phyloP scores from a whole-genome alignment of 2,113 vertebrate genomes.

The Ginglymostoma cirratum region DNA sequence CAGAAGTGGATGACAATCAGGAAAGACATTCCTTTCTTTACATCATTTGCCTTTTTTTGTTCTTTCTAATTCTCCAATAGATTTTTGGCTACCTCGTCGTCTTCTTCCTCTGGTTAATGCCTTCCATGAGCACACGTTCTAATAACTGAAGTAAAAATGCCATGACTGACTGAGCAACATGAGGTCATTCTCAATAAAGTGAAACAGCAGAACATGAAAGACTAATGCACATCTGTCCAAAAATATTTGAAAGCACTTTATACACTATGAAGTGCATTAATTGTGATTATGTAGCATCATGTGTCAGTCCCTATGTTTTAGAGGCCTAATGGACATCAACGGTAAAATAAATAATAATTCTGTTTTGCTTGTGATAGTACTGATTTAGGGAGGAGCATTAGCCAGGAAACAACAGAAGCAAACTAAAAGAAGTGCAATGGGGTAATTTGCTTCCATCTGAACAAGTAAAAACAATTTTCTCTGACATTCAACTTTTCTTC shows the following conservation, averaged over 20 bases:
- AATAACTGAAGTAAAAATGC: neutral
- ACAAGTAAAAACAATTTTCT: neutral
- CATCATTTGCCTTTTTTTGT: neutral
- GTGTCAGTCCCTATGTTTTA: neutral
- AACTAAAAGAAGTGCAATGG: neutral
- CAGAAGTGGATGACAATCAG: neutral
- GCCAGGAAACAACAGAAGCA: neutral
- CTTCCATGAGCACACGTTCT: neutral
- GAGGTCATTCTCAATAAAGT: neutral
- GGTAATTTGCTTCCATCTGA: neutral
- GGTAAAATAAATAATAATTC: neutral
- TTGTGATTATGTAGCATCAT: neutral
- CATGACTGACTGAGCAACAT: neutral
- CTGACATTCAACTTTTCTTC: neutral
- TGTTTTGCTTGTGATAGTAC: neutral
- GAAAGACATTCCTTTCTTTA: slow-evolving; percentile 7
- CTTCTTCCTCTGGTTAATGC: neutral
- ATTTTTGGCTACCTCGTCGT: neutral
- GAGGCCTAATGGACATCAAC: neutral
- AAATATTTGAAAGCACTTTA: neutral
- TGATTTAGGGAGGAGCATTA: neutral
- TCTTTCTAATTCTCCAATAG: neutral
- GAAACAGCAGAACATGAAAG: neutral
- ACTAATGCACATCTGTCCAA: neutral
- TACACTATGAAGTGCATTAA: neutral